Conservation (phyloP, 2,888 invertebrate genomes). For the Polymixis flavicincta region DNA sequence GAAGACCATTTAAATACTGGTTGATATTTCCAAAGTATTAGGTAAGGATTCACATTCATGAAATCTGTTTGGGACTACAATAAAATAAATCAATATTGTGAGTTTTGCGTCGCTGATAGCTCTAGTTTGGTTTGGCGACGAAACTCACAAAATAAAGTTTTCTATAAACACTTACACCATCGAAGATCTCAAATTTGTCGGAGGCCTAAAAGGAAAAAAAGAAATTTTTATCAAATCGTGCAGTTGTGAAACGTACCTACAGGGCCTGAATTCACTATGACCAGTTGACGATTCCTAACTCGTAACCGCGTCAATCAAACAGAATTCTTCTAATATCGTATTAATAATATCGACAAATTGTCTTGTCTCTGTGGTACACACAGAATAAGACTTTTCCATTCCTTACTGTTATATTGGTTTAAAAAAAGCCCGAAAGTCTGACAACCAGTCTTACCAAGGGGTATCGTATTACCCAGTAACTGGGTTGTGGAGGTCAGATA, state of each 20-base stretch:
- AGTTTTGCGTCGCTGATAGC: constrained; percentile 21
- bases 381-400: no score
- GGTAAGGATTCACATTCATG: background rate
- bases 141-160: constrained; percentile 20
- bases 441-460: no score
- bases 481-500: no score
- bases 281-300: no score
- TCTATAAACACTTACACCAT: constrained; percentile 25
- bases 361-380: no score
- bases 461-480: no score
- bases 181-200: constrained; percentile 26
- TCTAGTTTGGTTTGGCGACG: constrained; percentile 23
- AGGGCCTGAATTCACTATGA: no score
- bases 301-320: no score
- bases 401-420: no score
- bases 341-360: no score
- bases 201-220: constrained; percentile 36
- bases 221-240: background rate
- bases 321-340: no score
- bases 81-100: background rate
- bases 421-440: no score
- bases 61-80: background rate
- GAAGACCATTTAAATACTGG: background rate
- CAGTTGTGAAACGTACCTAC: background rate
- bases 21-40: background rate